phyloP scores from a whole-genome alignment of 1,140 invertebrate genomes.

The Parasteatoda tepidariorum region DNA sequence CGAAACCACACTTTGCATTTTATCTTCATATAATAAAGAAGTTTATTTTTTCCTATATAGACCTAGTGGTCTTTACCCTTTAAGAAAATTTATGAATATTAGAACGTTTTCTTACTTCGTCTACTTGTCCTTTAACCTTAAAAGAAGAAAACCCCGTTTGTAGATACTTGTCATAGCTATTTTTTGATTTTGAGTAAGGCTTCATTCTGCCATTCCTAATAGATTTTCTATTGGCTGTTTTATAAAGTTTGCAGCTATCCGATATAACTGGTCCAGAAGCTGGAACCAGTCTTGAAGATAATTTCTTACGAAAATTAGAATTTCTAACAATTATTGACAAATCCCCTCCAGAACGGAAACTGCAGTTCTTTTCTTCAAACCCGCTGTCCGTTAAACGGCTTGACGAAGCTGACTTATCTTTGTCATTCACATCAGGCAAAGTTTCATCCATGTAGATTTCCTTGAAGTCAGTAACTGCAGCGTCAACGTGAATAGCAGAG shows the following conservation, averaged over 20 bases:
- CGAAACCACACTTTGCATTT: too few species aligned
- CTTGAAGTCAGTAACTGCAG: background rate
- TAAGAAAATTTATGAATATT: too few species aligned
- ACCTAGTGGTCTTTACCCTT: too few species aligned
- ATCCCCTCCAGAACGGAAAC: constrained; percentile 6
- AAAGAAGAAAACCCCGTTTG: constrained; percentile 11
- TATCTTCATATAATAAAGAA: too few species aligned
- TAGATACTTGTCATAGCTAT: background rate
- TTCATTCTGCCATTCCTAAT: too few species aligned
- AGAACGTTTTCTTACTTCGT: too few species aligned
- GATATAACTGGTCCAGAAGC: constrained; percentile 2
- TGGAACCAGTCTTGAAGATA: constrained; percentile 1
- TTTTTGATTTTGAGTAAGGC: background rate
- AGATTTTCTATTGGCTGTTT: background rate
- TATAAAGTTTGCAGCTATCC: background rate
- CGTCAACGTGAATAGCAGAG: background rate
- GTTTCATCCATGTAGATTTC: background rate
- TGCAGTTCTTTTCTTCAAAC: too few species aligned
- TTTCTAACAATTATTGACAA: background rate
- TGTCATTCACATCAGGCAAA: background rate
- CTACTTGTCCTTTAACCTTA: too few species aligned
- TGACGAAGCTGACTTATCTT: too few species aligned
- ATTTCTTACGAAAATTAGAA: background rate
- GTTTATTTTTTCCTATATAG: too few species aligned
- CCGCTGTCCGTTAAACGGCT: too few species aligned